phyloP scores from a whole-genome alignment of 2,797 vertebrate genomes.

The Pseudochirops cupreus region DNA sequence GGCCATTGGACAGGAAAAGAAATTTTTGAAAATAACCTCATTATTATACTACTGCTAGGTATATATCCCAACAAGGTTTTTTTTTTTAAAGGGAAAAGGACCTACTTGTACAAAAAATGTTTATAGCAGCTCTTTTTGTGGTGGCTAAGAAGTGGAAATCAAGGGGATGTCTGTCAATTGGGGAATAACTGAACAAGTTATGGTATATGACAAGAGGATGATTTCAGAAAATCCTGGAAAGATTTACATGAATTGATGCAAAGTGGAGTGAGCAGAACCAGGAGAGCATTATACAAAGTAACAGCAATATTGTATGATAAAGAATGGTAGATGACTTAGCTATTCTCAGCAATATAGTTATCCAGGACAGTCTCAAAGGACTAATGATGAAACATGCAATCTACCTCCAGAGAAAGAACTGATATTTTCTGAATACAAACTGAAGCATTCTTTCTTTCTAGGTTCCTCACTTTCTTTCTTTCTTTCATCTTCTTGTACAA shows the following conservation, averaged over 20 bases:
- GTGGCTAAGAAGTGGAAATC: background rate
- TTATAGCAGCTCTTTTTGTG: background rate
- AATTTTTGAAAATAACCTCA: background rate
- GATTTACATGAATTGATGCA: background rate
- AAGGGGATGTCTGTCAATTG: background rate
- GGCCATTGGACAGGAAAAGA: too few species aligned
- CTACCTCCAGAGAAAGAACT: too few species aligned
- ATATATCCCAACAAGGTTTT: background rate
- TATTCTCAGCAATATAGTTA: background rate
- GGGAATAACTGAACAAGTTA: background rate
- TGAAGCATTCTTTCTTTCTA: too few species aligned
- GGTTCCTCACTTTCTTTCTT: background rate
- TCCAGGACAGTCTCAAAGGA: background rate
- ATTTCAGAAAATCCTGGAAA: background rate
- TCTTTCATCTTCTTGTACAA: background rate
- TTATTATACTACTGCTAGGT: background rate
- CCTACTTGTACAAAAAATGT: background rate
- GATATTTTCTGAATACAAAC: too few species aligned
- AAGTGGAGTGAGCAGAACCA: background rate
- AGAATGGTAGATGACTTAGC: background rate
- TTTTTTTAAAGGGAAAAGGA: background rate
- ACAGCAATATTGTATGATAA: background rate
- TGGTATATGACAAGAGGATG: background rate
- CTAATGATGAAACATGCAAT: background rate
- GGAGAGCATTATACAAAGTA: background rate